phyloP scores from a whole-genome alignment of 2,888 invertebrate genomes.

The Adineta ricciae region DNA sequence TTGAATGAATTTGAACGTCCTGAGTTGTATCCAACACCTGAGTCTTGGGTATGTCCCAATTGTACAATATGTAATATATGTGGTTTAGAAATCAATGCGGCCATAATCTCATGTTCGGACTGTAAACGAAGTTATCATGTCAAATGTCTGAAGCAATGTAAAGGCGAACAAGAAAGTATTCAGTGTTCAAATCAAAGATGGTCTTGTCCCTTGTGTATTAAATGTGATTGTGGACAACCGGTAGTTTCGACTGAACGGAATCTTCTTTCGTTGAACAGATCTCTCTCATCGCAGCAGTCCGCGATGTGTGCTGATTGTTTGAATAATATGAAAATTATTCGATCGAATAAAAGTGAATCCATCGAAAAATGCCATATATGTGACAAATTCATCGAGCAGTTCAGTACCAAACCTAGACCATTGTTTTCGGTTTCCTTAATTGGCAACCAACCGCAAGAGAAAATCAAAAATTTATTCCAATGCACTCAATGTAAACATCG shows the following conservation, averaged over 20 bases:
- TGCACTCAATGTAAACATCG: slow-evolving; percentile 48
- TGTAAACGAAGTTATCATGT: slow-evolving; percentile 28
- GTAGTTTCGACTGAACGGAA: neutral
- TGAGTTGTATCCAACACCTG: neutral
- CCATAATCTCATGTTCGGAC: slow-evolving; percentile 6
- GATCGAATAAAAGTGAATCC: neutral
- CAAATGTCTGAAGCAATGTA: slow-evolving; percentile 24
- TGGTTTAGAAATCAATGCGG: slow-evolving; percentile 36
- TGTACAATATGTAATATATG: slow-evolving; percentile 36
- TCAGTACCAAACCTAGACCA: neutral
- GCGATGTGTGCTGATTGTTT: neutral
- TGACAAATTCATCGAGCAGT: neutral
- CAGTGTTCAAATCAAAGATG: neutral
- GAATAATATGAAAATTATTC: neutral
- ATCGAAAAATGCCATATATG: slow-evolving; percentile 8
- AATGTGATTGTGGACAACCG: slow-evolving; percentile 12
- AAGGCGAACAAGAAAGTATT: neutral
- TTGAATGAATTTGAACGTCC: slow-evolving; percentile 60
- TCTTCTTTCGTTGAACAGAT: neutral
- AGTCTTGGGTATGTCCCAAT: slow-evolving; percentile 6
- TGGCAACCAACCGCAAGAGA: neutral
- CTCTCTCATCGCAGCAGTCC: neutral
- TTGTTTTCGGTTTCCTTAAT: too few species aligned
- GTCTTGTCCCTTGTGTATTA: neutral
- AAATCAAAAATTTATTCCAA: slow-evolving; percentile 38